A percentile compares a stretch with the other conserved stretches of the same genome.
phyloP scores from a whole-genome alignment of 2,888 invertebrate genomes.

The Drosophila picticornis region DNA sequence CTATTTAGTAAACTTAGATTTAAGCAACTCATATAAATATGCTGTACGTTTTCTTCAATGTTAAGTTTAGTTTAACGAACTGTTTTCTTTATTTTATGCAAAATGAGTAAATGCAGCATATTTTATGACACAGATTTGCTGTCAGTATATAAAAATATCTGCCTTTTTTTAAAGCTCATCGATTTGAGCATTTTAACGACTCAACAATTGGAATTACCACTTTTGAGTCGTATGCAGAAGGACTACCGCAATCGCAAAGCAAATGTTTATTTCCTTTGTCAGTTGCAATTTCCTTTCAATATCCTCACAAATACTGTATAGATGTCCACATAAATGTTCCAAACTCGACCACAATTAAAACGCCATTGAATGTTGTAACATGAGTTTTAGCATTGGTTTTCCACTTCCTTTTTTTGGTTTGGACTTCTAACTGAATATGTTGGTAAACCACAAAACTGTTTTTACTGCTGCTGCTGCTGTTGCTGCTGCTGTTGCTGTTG shows the following conservation, averaged over 20 bases:
- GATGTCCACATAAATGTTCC: conserved; percentile 22
- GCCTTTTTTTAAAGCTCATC: background rate
- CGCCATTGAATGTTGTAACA: conserved; percentile 59
- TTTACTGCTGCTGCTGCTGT: conserved; percentile 10
- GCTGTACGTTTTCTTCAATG: background rate
- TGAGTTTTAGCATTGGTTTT: conserved; percentile 35
- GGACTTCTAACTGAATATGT: conserved; percentile 11
- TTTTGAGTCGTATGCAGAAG: background rate
- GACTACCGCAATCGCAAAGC: background rate
- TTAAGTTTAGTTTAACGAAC: background rate
- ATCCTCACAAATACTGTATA: conserved; percentile 16
- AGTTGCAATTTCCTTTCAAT: conserved; percentile 25
- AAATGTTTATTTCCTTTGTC: conserved; percentile 14
- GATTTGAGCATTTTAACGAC: conserved; percentile 6
- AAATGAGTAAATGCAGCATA: background rate
- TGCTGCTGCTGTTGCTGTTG: conserved; percentile 10
- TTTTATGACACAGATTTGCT: background rate
- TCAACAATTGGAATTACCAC: conserved; percentile 28
- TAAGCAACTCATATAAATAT: background rate
- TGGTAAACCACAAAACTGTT: conserved; percentile 38
- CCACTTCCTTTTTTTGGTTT: background rate
- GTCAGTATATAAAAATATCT: background rate
- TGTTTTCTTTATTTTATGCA: background rate
- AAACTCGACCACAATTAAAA: conserved; percentile 66
- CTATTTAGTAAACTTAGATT: too few species aligned